Conservation (phyloP, 2,113 vertebrate genomes). For the Phrynocephalus versicolor region DNA sequence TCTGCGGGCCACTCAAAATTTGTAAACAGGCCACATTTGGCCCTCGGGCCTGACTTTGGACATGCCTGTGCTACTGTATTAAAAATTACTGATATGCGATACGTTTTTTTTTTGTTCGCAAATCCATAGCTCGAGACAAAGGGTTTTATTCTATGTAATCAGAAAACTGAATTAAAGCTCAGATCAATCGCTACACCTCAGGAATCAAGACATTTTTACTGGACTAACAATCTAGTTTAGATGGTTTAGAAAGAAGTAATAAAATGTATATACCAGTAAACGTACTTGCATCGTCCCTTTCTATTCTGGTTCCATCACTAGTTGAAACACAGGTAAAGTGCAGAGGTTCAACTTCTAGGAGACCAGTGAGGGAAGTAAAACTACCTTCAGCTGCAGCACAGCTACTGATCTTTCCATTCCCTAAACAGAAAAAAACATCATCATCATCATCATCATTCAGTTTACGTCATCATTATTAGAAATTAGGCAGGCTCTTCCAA, state of each 20-base stretch:
- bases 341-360: conserved; percentile 96
- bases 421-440: conserved; percentile 70
- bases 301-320: conserved; percentile 98
- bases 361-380: conserved; percentile 96
- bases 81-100: background rate
- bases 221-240: background rate
- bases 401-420: conserved; percentile 93
- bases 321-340: conserved; percentile 99
- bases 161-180: background rate
- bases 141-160: background rate
- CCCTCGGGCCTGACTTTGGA: too few species aligned
- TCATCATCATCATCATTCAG: too few species aligned
- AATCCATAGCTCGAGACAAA: background rate
- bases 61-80: too few species aligned
- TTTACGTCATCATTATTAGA: background rate
- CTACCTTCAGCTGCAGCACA: conserved; percentile 96
- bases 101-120: background rate
- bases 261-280: conserved; percentile 92
- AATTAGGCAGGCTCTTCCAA: background rate
- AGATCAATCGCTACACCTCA: background rate
- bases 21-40: too few species aligned
- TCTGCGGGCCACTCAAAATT: too few species aligned
- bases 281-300: conserved; percentile 99
- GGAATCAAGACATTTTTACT: background rate
- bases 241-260: conserved; percentile 52